Base-by-base conservation (phyloP, 2,797 vertebrate species). In the Neosilurus hyrtlii region DNA sequence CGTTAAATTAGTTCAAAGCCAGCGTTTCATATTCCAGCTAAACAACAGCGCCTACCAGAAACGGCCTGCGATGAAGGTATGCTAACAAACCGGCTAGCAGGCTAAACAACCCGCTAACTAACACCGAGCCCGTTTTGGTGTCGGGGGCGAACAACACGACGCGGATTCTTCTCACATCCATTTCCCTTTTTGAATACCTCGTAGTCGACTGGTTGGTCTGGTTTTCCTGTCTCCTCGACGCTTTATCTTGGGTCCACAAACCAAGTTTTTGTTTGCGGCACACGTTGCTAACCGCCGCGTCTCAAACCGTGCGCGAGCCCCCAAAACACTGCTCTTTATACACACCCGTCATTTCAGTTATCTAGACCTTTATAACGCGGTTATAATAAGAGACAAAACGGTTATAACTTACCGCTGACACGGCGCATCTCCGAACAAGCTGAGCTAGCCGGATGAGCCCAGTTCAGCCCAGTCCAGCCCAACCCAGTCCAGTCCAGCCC, bases 61-160 rank as follows among this genome's bases (percentile, higher is more conserved):
- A 66, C 20, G 81, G 73, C 81, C 73, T 75, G 9, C 24, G 59
- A n/a, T 20, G 15, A 22, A 9, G 56, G 10, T 52, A 62, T 26
- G 81, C 59, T 82, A 82, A 49, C 80, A 63, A 72, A 6, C 77
- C n/a, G 43, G 77, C 77, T 79, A 80, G 75, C 61, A 11, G 20
- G 24, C 71, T 74, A 75, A 54, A 18, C 11, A 20, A 11, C 11
- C 71, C 24, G 80, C 59, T 35, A 54, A 26, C 71, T 20, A 16
- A 26, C 35, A 14, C 12, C 63, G 9, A 35, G 65, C 74, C 22
- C 35, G 11, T 59, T 70, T 16, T 30, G 15, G 30, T n/a, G 15
- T 30, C 24, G 4, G 22, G 43, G 24, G 18, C 14, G 5, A 68
- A 68, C 6, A 80, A 57, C 20, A 35, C 62, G 24, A 54, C 15